Percentiles rank a stretch among this genome's conserved stretches.
These are phyloP conservation scores for Notodonta ziczac DNA, from an alignment of 2,888 invertebrate species.

Conservation along the genomic window DNA sequence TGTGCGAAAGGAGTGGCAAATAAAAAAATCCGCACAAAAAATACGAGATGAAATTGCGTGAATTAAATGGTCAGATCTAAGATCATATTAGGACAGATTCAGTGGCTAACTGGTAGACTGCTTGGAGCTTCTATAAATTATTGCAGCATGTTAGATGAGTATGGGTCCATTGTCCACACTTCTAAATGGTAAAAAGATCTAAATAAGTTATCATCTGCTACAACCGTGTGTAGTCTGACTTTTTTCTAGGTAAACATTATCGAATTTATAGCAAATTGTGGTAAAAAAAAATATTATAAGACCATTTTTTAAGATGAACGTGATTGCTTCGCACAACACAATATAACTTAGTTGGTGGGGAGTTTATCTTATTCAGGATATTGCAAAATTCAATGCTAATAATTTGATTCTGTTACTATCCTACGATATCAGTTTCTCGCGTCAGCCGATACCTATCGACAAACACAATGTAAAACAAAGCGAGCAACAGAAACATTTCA, in stretches of 20 bases:
- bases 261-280: no score
- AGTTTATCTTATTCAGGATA: not conserved
- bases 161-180: not conserved
- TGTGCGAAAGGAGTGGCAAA: slow-evolving; percentile 41
- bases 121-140: no score
- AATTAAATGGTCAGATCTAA: slow-evolving; percentile 27
- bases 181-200: not conserved
- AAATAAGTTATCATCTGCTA: no score
- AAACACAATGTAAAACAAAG: slow-evolving; percentile 3
- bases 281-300: no score
- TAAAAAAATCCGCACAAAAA: slow-evolving; percentile 49
- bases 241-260: no score
- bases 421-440: slow-evolving; percentile 6
- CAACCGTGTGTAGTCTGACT: no score
- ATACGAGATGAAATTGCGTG: slow-evolving; percentile 40
- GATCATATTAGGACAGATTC: not conserved
- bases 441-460: not conserved
- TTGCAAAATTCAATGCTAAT: not conserved
- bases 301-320: no score
- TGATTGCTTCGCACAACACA: not conserved
- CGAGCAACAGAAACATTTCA: slow-evolving; percentile 12
- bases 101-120: not conserved
- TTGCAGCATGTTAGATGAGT: no score
- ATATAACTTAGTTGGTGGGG: not conserved
- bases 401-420: slow-evolving; percentile 9